Base-by-base conservation (phyloP, 2,797 vertebrate genomes). In the Phoeniculus purpureus region DNA sequence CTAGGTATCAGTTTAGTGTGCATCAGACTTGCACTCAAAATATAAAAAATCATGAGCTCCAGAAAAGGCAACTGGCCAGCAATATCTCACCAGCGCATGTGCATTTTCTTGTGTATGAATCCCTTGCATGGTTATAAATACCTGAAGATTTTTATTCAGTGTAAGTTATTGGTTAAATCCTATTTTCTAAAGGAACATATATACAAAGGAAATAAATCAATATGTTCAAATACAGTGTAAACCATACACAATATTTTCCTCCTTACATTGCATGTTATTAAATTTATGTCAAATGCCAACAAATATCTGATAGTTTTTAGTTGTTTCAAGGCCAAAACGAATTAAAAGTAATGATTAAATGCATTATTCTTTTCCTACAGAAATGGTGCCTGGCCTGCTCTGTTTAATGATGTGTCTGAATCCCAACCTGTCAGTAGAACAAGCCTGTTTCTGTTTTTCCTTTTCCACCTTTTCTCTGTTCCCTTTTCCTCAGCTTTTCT, bases 401-500 rank as follows among this genome's bases (percentile, higher is more conserved):
- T 25, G 7, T 27, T 70, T 65, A 55, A 29, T 9, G 64, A 31
- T 7, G 26, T 50, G 66, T 55, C 26, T 25, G 62, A 73, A 19
- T 12, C 6, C 5, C 21, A 81, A 4, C 18, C 34, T 67, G 34
- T 40, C 34, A n/a, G 23, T 20, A 21, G 22, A 32, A 54, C 2
- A 65, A 62, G 21, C 0, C 2, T 29, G 3, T 37, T 20, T 43
- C 43, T 15, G 43, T 37, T 43, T 43, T 43, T 43, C 43, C 16
- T 43, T 43, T 43, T 43, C 43, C 43, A 43, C 43, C 43, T 43
- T 43, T 43, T 6, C 43, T 43, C 43, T 37, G 26, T 14, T 6
- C 3, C 15, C 7, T 19, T 17, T 6, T 8, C 7, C 3, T 4
- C 9, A 43, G 21, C 6, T 29, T 13, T 19, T 3, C 3, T 10